These are phyloP conservation scores for Cheilosia impressa DNA, from an alignment of 2,888 invertebrate species.

Conservation along the genomic window DNA sequence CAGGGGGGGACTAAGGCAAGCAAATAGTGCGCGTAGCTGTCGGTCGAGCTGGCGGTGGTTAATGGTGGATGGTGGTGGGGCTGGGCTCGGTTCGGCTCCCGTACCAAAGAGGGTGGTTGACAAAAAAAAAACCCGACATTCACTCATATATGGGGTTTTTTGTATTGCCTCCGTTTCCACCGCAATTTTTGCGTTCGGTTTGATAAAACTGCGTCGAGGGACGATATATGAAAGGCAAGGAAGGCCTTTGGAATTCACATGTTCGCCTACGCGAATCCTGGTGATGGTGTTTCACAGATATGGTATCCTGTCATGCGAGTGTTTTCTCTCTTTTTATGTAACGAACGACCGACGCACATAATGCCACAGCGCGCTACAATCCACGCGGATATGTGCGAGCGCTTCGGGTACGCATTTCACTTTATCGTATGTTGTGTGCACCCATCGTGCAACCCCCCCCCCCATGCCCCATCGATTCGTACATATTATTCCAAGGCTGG, in stretches of 20 bases:
- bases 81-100: slow-evolving; percentile 15
- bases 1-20: slow-evolving; percentile 42
- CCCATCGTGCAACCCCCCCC: slow-evolving; percentile 50
- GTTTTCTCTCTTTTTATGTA: slow-evolving; percentile 69
- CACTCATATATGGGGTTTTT: slow-evolving; percentile 50
- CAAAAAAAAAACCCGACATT: slow-evolving; percentile 59
- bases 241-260: slow-evolving; percentile 57
- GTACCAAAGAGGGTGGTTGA: slow-evolving; percentile 53
- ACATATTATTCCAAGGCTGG: slow-evolving; percentile 67
- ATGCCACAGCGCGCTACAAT: slow-evolving; percentile 52
- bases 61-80: slow-evolving; percentile 24
- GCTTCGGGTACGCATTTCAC: slow-evolving; percentile 70
- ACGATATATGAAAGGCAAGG: slow-evolving; percentile 19
- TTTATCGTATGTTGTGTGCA: slow-evolving; percentile 47
- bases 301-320: slow-evolving; percentile 64
- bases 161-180: slow-evolving; percentile 50
- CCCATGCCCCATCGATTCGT: slow-evolving; percentile 42
- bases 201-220: slow-evolving; percentile 69
- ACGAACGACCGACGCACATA: slow-evolving; percentile 73
- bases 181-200: slow-evolving; percentile 73
- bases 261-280: slow-evolving; percentile 55
- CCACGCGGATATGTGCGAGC: slow-evolving; percentile 56
- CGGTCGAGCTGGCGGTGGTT: slow-evolving; percentile 29
- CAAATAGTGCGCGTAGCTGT: slow-evolving; percentile 67
- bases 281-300: slow-evolving; percentile 61